Conservation (phyloP, 2,113 vertebrate genomes). For the Cynopterus brachyotis region DNA sequence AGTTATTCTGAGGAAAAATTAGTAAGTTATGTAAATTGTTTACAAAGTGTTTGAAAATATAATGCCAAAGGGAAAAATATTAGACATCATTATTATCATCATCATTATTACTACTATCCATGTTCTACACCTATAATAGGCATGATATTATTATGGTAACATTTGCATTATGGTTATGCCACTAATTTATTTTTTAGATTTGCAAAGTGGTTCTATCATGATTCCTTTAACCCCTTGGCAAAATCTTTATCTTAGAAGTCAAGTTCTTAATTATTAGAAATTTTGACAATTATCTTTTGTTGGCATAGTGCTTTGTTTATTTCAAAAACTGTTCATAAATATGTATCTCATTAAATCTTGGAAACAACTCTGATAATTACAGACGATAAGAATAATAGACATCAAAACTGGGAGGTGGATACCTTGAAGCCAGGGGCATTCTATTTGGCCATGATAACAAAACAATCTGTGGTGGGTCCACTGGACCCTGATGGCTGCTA, state of each 20-base stretch:
- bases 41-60: neutral
- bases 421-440: neutral
- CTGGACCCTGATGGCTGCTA: neutral
- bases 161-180: slow-evolving; percentile 12
- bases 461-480: neutral
- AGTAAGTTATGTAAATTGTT: neutral
- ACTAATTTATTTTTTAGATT: neutral
- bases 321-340: slow-evolving; percentile 35
- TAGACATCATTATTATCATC: neutral
- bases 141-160: neutral
- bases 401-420: neutral
- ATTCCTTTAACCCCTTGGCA: neutral
- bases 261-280: neutral
- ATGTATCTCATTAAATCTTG: neutral
- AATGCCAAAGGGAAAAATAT: neutral
- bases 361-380: neutral
- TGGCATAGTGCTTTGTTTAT: neutral
- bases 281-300: neutral
- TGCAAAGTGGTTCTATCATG: neutral
- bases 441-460: neutral
- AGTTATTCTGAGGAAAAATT: neutral
- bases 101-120: neutral
- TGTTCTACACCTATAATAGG: neutral
- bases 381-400: neutral
- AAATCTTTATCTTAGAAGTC: slow-evolving; percentile 12